Percentiles rank a stretch among this genome's conserved stretches.
Conservation (phyloP, 2,113 vertebrate genomes). For the Rhipidura dahli region DNA sequence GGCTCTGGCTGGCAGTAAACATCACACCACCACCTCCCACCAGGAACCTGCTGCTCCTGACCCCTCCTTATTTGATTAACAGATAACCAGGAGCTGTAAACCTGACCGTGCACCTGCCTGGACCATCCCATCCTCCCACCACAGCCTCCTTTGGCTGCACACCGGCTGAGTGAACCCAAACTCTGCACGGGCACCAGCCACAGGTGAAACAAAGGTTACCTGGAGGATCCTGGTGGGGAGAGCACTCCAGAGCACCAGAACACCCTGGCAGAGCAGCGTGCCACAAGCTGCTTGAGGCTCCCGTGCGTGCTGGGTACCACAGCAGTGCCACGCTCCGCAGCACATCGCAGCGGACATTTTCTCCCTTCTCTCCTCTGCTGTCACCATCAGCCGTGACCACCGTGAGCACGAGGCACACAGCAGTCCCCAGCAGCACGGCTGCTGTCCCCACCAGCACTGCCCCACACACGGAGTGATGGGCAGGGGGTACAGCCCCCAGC, state of each 20-base stretch:
- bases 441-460: not conserved
- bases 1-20: not conserved
- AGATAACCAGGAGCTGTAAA: not conserved
- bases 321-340: not conserved
- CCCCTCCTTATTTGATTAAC: not conserved
- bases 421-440: rapidly evolving
- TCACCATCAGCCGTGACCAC: not conserved
- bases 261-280: rapidly evolving
- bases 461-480: not conserved
- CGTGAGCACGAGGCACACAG: rapidly evolving
- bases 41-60: not conserved
- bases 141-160: rapidly evolving
- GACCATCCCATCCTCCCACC: rapidly evolving
- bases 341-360: not conserved
- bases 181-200: not conserved
- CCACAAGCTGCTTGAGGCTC: not conserved
- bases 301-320: rapidly evolving
- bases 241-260: not conserved
- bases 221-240: not conserved
- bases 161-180: rapidly evolving
- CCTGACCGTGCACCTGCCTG: not conserved
- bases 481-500: not conserved
- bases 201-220: not conserved
- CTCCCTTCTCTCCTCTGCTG: not conserved
- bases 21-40: not conserved